Evolutionary conservation across 1,140 invertebrate genomes (phyloP), one percentile per base, ranked within the genome.

Genomic region (Adoxophyes honmai): DNA sequence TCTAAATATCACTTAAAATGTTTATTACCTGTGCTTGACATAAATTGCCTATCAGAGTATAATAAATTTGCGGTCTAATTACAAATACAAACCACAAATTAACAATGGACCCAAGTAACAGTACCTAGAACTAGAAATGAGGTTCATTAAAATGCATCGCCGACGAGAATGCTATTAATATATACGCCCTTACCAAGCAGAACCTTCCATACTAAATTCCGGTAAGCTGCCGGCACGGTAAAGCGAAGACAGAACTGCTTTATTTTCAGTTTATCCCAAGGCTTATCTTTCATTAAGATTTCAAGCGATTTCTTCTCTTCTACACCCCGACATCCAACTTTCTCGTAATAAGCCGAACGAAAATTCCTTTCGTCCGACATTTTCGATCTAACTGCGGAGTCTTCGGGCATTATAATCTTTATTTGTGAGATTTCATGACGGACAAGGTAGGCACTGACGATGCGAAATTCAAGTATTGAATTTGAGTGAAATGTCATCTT

Each of bases 281-380:
- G 94, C 78, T 94, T 94, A 64, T 98, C 96, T 76, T 96, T 96
- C 57, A 98, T 89, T 4, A 98, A 89, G 77, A 96, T 96, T 89
- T 98, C 96, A n/a, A 98, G 83, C 0, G 96, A 96, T 86, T 96
- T 96, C 81, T 97, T 97, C 80, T 98, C 96, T 85, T 98, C 96
- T 0, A 98, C 96, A 66, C 95, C 95, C 53, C 94, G 92, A 89
- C 95, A 97, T 52, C 96, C 96, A 38, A 97, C 95, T 76, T 95
- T 96, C 83, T 96, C 95, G 73, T 98, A 98, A 75, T 97, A 98
- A 13, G 95, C 94, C 0, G 95, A 96, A 28, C 97, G 92, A 88
- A 98, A 98, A 89, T 98, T 98, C 68, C 96, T 88, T 75, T 95
- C 94, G 65, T 95, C 94, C 1, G 91, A 61, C 81, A 84, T 84